phyloP scores from a whole-genome alignment of 2,113 vertebrate genomes.

The Myxocyprinus asiaticus region DNA sequence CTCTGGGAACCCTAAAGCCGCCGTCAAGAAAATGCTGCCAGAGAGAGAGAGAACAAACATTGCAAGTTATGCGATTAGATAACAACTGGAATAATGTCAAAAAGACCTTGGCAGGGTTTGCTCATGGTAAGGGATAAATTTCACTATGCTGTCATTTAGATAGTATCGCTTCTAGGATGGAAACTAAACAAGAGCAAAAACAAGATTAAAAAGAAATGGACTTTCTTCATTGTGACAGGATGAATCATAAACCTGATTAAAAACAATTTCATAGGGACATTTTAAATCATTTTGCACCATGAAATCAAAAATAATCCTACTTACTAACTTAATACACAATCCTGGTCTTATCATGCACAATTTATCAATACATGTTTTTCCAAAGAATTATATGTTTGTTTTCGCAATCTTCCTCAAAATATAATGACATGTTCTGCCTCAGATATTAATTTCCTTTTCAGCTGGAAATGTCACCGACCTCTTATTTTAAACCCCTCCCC shows the following conservation, averaged over 20 bases:
- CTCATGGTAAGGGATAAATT: neutral
- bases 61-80: neutral
- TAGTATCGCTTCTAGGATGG: neutral
- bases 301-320: too few species aligned
- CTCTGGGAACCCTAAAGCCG: constrained; percentile 95
- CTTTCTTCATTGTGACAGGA: neutral
- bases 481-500: too few species aligned
- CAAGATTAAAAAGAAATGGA: neutral
- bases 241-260: neutral
- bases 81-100: constrained; percentile 33
- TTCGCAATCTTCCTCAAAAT: too few species aligned
- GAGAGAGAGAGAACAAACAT: neutral
- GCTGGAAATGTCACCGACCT: too few species aligned
- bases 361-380: too few species aligned
- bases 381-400: too few species aligned
- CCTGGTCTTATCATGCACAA: too few species aligned
- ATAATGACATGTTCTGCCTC: too few species aligned
- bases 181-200: neutral
- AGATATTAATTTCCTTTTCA: too few species aligned
- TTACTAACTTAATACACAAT: neutral
- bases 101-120: neutral
- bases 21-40: constrained; percentile 94
- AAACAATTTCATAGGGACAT: neutral
- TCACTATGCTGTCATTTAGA: neutral
- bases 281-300: neutral